Conservation (phyloP, 2,113 vertebrate genomes). For the Prunella himalayana region DNA sequence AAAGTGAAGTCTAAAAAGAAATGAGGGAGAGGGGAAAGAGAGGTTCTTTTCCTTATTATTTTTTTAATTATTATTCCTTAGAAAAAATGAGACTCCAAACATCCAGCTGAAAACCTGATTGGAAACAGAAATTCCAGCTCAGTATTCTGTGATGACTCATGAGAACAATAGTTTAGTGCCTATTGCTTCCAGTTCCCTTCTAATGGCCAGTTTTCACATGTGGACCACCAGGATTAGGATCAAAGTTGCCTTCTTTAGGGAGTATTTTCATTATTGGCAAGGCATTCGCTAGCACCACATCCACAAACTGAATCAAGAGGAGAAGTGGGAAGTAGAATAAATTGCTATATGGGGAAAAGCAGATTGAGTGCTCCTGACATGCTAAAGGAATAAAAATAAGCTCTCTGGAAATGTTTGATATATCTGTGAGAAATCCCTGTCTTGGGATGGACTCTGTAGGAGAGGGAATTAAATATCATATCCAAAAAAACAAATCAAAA, state of each 20-base stretch:
- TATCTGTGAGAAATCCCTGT: not conserved
- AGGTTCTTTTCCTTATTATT: not conserved
- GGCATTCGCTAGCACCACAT: not conserved
- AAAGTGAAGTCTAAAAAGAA: not conserved
- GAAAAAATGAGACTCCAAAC: not conserved
- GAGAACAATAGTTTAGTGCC: slow-evolving; percentile 29
- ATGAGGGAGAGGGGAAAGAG: not conserved
- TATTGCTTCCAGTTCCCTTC: slow-evolving; percentile 44
- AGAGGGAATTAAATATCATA: not conserved
- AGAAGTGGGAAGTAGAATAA: not conserved
- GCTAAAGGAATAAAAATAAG: not conserved
- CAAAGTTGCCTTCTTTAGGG: slow-evolving; percentile 29
- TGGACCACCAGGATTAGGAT: slow-evolving; percentile 42
- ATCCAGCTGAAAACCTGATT: slow-evolving; percentile 17
- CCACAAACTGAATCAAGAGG: not conserved
- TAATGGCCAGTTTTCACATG: slow-evolving; percentile 14
- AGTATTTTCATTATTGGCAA: slow-evolving; percentile 21
- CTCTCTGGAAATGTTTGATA: not conserved
- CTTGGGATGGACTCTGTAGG: not conserved
- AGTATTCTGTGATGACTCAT: not conserved
- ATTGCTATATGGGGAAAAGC: not conserved
- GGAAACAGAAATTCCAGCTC: slow-evolving; percentile 32
- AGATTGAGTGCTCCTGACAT: not conserved
- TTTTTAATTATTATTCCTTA: not conserved
- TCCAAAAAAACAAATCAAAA: not conserved